These are phyloP conservation scores for Agrilus planipennis DNA, from an alignment of 1,140 invertebrate genomes.

Conservation along the genomic window DNA sequence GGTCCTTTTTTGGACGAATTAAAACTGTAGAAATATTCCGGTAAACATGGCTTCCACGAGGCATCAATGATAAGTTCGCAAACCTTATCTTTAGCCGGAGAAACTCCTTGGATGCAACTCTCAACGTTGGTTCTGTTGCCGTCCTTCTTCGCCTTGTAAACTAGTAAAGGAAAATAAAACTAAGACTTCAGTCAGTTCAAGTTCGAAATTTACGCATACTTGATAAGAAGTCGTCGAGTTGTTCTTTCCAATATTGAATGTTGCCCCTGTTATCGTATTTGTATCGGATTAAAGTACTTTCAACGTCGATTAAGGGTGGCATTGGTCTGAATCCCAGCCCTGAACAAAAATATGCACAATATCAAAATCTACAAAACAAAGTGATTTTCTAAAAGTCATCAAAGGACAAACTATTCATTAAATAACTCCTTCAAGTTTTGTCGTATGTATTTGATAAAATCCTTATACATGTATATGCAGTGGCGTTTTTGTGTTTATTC, in stretches of 20 bases:
- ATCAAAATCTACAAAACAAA: conserved; percentile 1
- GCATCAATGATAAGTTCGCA: conserved; percentile 56
- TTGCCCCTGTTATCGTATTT: conserved; percentile 60
- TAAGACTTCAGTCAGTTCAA: not conserved
- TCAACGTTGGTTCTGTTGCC: conserved; percentile 50
- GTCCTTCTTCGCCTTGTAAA: conserved; percentile 51
- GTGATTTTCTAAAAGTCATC: too few species aligned
- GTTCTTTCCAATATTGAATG: conserved; percentile 63
- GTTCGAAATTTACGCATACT: conserved; percentile 41
- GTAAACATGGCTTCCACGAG: conserved; percentile 51
- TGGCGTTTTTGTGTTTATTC: too few species aligned
- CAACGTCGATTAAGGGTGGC: conserved; percentile 69
- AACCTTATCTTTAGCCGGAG: conserved; percentile 49
- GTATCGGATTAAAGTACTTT: conserved; percentile 90
- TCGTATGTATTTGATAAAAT: too few species aligned
- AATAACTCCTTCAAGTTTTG: too few species aligned
- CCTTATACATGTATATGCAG: too few species aligned
- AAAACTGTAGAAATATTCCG: conserved; percentile 55
- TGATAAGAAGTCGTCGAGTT: conserved; percentile 58
- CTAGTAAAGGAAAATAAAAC: conserved; percentile 11
- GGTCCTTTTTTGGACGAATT: conserved; percentile 45
- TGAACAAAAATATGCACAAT: conserved; percentile 30
- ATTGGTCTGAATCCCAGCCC: conserved; percentile 84
- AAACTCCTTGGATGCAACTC: conserved; percentile 49
- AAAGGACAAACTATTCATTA: too few species aligned